Evolutionary conservation across 1,140 invertebrate species (phyloP), one percentile per base, ranked within the genome.

Genomic region (Sarcophaga peregrina): DNA sequence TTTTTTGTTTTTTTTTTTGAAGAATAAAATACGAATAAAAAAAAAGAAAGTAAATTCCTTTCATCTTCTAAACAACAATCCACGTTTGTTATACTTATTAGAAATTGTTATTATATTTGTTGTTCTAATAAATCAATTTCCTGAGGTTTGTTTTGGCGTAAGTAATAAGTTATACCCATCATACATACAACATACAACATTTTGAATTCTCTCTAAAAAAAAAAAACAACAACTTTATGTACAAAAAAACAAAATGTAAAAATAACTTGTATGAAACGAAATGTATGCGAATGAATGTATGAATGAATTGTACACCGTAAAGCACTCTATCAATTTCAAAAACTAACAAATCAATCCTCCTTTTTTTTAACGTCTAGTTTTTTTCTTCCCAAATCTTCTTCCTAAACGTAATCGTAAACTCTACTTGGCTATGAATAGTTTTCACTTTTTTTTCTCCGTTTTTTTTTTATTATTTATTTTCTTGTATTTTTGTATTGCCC

Each of bases 341-440:
- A 68, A 68, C 62, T 20, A 68, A 68, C 62, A 68, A 68, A 68
- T 68, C 62, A 68, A 68, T 68, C 62, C 62, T 68, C 20, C 58
- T 68, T 68, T 8, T 20, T 58, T 13, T 58, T n/a, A 58, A n/a
- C 15, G 54, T 58, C 3, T n/a, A 15, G 7, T 58, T 58, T 58
- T 58, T 58, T 58, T n/a, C 13, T 58, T 15, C 15, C 1, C 25
- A 1, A 7, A n/a, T 58, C 13, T 4, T 58, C 13, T 58, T 13
- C 11, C n/a, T 58, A 7, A 58, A 58, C 7, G 15, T 15, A 58
- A 58, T 3, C 50, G 5, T 52, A 52, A 37, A 37, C 25, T 37
- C 25, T 37, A 62, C 54, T 15, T 15, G 15, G 54, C 54, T 62
- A 62, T 62, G 54, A 58, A 37, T 37, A 37, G 25, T 37, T 37